Evolutionary conservation across 2,888 invertebrate species (phyloP).

Genomic region (Drosophila meridiana): DNA sequence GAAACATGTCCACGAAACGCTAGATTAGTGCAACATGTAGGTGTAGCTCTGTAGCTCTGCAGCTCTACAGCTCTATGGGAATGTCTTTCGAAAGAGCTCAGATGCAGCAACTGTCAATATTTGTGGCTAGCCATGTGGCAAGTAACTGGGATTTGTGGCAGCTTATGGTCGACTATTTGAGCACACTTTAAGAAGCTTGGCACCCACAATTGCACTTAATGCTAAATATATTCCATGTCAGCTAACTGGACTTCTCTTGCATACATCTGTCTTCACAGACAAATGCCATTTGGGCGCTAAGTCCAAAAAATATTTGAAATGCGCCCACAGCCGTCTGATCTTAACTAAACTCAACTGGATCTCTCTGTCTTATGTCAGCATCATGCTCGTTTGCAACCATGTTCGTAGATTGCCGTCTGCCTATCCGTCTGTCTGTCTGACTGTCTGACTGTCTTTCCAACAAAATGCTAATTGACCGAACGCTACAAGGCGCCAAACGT

Average conservation of each 20-base stretch:
- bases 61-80: neutral
- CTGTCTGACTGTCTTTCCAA: slow-evolving; percentile 28
- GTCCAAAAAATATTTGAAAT: slow-evolving; percentile 21
- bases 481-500: slow-evolving; percentile 59
- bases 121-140: slow-evolving; percentile 33
- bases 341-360: slow-evolving; percentile 1
- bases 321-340: slow-evolving; percentile 32
- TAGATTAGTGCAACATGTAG: slow-evolving; percentile 43
- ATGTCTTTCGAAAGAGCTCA: slow-evolving; percentile 29
- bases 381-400: slow-evolving; percentile 58
- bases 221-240: slow-evolving; percentile 16
- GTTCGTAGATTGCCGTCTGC: slow-evolving; percentile 23
- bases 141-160: slow-evolving; percentile 34
- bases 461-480: slow-evolving; percentile 70
- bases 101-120: slow-evolving; percentile 55
- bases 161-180: neutral
- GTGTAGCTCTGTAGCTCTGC: slow-evolving; percentile 28
- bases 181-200: slow-evolving; percentile 17
- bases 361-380: slow-evolving; percentile 49
- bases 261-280: slow-evolving; percentile 16
- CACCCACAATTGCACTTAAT: slow-evolving; percentile 13
- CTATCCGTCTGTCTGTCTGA: slow-evolving; percentile 19
- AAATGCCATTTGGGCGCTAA: slow-evolving; percentile 49
- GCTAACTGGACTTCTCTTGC: slow-evolving; percentile 10
- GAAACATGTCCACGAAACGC: slow-evolving; percentile 37